Base-by-base conservation (phyloP, 2,888 invertebrate genomes). In the Pheosia gnoma region DNA sequence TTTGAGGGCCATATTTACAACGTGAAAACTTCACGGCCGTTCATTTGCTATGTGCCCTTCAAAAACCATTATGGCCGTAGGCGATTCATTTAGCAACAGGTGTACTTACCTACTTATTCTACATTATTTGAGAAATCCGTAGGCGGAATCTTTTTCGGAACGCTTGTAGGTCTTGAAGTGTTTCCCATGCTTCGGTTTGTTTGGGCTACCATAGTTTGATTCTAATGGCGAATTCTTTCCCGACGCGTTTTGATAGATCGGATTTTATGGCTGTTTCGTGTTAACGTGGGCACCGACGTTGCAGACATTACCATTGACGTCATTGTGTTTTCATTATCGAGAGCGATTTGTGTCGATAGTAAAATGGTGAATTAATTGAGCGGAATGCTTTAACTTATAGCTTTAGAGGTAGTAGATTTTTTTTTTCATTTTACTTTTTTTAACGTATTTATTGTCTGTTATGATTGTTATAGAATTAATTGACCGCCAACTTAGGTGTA, bases 251-350 rank as follows among this genome's bases (percentile, higher is more conserved):
- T 63, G 43, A 63, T 59, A 54, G 57, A 65, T 69, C 59, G 52
- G 0, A 45, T n/a, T 68, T 69, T 61, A 72, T 68, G 9, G 59
- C 61, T 56, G 61, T 61, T 68, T 71, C 58, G 63, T 69, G 62
- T 51, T 53, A 10, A 61, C 53, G 25, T 25, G 25, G 25, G 72
- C 58, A 61, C 60, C 59, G 60, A 63, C 69, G 63, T 61, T 57
- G 54, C 49, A 10, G 38, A 45, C n/a, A n/a, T 60, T 72, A 62
- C 6, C 36, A 37, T 37, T 53, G 52, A 37, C 52, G 52, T 37
- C 37, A 36, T 51, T 51, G 9, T 4, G 53, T 37, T 53, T 53
- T 53, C 37, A 37, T 37, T 53, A 53, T 37, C 53, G 37, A 25
- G 11, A 10, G 0, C 10, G 37, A 51, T 51, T 51, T 51, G 13